Percentiles rank a stretch among this genome's conserved stretches.
Evolutionary conservation across 23 tunicate species (phyloP).

Genomic region (Halocynthia roretzi): DNA sequence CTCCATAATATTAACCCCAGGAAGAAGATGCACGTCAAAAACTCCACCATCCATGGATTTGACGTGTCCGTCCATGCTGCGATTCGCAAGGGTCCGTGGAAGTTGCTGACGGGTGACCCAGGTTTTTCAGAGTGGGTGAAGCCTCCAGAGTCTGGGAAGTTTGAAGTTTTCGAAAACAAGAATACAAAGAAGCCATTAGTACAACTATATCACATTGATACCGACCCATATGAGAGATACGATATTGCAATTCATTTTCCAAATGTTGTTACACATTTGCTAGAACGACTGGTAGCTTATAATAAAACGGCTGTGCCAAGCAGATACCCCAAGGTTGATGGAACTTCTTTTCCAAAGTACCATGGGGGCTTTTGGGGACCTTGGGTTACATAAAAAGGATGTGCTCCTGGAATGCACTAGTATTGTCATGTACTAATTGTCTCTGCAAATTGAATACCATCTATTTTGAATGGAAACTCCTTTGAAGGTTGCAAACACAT

Average conservation of each 20-base stretch:
- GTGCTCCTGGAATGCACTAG: not conserved
- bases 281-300: not conserved
- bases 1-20: conserved; percentile 70
- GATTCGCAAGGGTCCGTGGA: conserved; percentile 62
- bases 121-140: conserved; percentile 56
- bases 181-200: not conserved
- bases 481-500: too few relatives aligned
- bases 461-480: too few relatives aligned
- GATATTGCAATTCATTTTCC: conserved; percentile 4
- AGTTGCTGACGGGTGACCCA: conserved; percentile 58
- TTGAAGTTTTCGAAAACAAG: too few relatives aligned
- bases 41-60: conserved; percentile 26
- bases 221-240: conserved; percentile 18
- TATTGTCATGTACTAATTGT: too few relatives aligned
- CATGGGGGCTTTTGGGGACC: conserved; percentile 41
- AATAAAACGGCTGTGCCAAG: conserved; percentile 35
- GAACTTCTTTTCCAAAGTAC: conserved; percentile 7
- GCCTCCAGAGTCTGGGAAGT: conserved; percentile 40
- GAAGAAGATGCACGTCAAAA: not conserved
- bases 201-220: conserved; percentile 2
- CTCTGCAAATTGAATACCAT: too few relatives aligned
- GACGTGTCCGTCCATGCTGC: conserved; percentile 55
- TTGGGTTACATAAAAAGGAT: conserved; percentile 5
- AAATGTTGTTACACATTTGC: not conserved
- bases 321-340: conserved; percentile 17